Evolutionary conservation across 2,113 vertebrate species (phyloP).

Genomic region (Zosterops borbonicus): DNA sequence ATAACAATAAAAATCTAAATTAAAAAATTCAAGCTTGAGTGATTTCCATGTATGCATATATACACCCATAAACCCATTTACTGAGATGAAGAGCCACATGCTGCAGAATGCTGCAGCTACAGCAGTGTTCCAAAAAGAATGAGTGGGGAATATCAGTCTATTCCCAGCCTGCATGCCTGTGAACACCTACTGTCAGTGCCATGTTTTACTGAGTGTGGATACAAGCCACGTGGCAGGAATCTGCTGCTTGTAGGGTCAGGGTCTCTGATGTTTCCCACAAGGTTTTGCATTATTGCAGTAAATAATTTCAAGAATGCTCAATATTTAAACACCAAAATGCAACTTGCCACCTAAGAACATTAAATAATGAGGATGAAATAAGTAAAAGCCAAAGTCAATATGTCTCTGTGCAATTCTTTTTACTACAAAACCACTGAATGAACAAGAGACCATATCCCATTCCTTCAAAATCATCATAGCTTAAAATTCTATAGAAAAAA

Average conservation of each 20-base stretch:
- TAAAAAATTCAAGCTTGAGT: not conserved
- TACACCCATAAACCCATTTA: not conserved
- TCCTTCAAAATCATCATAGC: slow-evolving; percentile 46
- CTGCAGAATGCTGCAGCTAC: not conserved
- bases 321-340: slow-evolving; percentile 17
- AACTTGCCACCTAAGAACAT: slow-evolving; percentile 20
- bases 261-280: slow-evolving; percentile 54
- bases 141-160: not conserved
- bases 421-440: slow-evolving; percentile 36
- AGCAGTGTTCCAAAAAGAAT: not conserved
- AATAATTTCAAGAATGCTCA: slow-evolving; percentile 34
- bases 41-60: not conserved
- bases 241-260: not conserved
- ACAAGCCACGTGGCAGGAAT: not conserved
- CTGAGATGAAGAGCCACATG: not conserved
- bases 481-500: not conserved
- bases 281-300: slow-evolving; percentile 75
- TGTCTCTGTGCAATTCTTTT: slow-evolving; percentile 36
- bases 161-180: not conserved
- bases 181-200: not conserved
- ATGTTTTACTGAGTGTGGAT: not conserved
- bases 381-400: slow-evolving; percentile 57
- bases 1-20: not conserved
- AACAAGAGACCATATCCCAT: slow-evolving; percentile 73
- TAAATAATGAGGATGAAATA: slow-evolving; percentile 79